Evolutionary conservation across 2,797 vertebrate genomes (phyloP).

Genomic region (Momotus momota): DNA sequence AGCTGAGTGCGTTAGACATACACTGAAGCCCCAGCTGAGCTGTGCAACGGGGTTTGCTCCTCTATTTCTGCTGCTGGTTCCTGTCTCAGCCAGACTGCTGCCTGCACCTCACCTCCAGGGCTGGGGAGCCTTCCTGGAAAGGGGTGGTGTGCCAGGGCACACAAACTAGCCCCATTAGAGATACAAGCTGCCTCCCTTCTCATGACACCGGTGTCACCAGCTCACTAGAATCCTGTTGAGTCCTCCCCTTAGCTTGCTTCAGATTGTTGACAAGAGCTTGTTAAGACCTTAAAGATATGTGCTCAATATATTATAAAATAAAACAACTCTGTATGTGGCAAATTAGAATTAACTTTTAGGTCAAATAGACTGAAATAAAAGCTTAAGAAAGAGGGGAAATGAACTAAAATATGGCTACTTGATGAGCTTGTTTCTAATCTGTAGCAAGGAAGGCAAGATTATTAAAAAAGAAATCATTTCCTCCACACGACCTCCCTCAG

Average conservation of each 20-base stretch:
- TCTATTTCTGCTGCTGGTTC: neutral
- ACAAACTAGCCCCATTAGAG: neutral
- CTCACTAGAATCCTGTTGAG: neutral
- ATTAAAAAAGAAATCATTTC: neutral
- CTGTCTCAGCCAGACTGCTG: neutral
- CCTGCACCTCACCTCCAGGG: neutral
- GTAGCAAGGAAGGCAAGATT: neutral
- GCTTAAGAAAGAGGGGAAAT: neutral
- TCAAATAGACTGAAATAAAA: neutral
- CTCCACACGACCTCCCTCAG: neutral
- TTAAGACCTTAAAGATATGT: neutral
- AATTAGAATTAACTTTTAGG: neutral
- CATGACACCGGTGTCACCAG: accelerated
- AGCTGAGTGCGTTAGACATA: neutral
- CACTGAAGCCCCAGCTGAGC: neutral
- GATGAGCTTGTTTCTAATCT: neutral
- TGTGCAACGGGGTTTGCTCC: neutral
- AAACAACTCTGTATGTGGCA: neutral
- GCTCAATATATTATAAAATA: neutral
- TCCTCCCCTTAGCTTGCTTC: neutral
- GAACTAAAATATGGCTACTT: neutral
- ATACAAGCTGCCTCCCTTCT: neutral
- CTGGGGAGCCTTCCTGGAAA: neutral
- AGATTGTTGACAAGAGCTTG: neutral
- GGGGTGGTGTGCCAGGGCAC: neutral